A percentile compares a stretch with the other conserved stretches of the same genome.
Conservation (phyloP, 2,113 vertebrate species). For the Natator depressus region DNA sequence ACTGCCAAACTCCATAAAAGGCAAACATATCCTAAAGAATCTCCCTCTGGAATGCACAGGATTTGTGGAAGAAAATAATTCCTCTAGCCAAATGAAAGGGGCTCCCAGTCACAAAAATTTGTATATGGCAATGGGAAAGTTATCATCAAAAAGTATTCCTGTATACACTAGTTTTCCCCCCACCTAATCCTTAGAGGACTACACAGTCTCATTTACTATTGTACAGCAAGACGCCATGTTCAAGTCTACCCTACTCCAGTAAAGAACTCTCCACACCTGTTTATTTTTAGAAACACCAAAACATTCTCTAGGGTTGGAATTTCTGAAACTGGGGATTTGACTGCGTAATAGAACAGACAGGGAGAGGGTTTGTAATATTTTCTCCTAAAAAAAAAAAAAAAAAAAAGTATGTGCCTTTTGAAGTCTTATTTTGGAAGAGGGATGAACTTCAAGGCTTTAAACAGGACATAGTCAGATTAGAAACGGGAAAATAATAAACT, state of each 20-base stretch:
- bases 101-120: neutral
- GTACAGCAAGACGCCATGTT: neutral
- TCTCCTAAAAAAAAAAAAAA: slow-evolving; percentile 74
- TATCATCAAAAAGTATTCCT: neutral
- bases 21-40: no score
- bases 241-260: neutral
- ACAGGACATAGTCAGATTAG: slow-evolving; percentile 42
- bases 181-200: neutral
- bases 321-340: neutral
- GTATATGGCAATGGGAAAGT: neutral
- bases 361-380: slow-evolving; percentile 59
- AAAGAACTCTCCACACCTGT: neutral
- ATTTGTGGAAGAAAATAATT: neutral
- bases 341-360: slow-evolving; percentile 44
- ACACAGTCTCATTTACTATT: neutral
- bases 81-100: neutral
- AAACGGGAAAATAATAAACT: slow-evolving; percentile 11
- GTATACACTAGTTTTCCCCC: neutral
- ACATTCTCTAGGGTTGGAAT: neutral
- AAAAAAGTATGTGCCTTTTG: slow-evolving; percentile 45
- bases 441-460: slow-evolving; percentile 59
- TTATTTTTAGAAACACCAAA: neutral
- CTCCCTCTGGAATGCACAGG: no score
- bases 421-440: slow-evolving; percentile 68
- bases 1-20: no score